phyloP scores from a whole-genome alignment of 92 coral and sea anemone genomes.

The Montipora capitata region DNA sequence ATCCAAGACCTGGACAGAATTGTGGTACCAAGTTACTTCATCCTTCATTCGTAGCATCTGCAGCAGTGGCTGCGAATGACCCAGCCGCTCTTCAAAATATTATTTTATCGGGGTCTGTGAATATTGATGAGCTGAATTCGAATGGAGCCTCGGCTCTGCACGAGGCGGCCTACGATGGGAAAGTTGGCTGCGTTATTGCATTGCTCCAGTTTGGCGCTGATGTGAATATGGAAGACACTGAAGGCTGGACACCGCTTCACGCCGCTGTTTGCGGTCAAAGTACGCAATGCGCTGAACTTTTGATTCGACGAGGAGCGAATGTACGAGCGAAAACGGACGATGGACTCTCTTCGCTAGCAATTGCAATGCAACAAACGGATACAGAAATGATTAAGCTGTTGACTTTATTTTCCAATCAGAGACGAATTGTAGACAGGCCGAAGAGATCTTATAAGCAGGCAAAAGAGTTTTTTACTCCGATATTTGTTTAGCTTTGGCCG shows the following conservation, averaged over 20 bases:
- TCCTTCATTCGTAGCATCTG: conserved; percentile 83
- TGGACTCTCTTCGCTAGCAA: conserved; percentile 85
- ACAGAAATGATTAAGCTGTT: conserved; percentile 85
- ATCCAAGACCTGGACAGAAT: conserved; percentile 32
- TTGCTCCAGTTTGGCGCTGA: conserved; percentile 89
- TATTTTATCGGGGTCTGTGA: conserved; percentile 88
- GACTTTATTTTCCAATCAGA: conserved; percentile 54
- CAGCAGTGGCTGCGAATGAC: conserved; percentile 90
- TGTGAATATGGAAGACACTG: conserved; percentile 77
- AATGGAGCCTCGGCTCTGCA: conserved; percentile 93
- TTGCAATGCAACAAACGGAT: conserved; percentile 88
- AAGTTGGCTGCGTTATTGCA: conserved; percentile 75
- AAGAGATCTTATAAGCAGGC: conserved; percentile 43
- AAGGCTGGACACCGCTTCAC: conserved; percentile 94
- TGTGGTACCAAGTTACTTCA: conserved; percentile 73
- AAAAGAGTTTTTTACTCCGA: conserved; percentile 24
- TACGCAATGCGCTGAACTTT: conserved; percentile 74
- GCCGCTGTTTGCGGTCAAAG: conserved; percentile 95
- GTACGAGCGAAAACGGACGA: conserved; percentile 84
- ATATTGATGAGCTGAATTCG: conserved; percentile 82
- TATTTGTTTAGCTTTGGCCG: background rate
- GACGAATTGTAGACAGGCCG: conserved; percentile 24
- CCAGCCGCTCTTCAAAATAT: conserved; percentile 82
- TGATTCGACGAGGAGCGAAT: conserved; percentile 84
- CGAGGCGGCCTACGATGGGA: conserved; percentile 93